Conservation (phyloP, 2,797 vertebrate species). For the Hybognathus amarus region DNA sequence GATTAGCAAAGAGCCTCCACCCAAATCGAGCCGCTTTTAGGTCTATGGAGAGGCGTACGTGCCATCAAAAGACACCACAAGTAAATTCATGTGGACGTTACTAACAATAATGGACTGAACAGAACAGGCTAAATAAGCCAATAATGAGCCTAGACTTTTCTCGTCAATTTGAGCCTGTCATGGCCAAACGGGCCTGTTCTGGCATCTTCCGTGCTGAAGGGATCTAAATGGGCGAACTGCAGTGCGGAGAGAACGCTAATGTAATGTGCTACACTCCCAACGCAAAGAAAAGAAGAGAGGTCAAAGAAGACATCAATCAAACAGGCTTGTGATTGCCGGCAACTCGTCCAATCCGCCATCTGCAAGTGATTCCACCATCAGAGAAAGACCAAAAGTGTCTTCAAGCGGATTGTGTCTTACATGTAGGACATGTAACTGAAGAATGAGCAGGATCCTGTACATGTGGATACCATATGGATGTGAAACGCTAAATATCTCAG, state of each 20-base stretch:
- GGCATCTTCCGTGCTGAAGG: constrained; percentile 25
- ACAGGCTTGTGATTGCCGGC: constrained; percentile 31
- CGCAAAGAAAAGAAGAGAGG: constrained; percentile 36
- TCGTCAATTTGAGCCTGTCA: constrained; percentile 46
- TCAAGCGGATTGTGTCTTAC: constrained; percentile 52
- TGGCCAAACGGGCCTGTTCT: constrained; percentile 31
- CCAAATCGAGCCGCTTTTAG: constrained; percentile 8
- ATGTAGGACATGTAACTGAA: constrained; percentile 44
- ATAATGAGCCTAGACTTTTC: constrained; percentile 49
- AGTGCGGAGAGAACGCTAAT: constrained; percentile 39
- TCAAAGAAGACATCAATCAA: constrained; percentile 59
- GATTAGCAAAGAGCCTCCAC: constrained; percentile 10
- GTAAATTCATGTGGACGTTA: constrained; percentile 46
- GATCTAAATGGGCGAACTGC: constrained; percentile 38
- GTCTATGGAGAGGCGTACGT: constrained; percentile 1
- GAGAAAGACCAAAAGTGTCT: constrained; percentile 47
- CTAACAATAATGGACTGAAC: constrained; percentile 44
- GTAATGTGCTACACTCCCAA: constrained; percentile 46
- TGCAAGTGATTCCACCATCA: constrained; percentile 53
- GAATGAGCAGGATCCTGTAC: constrained; percentile 29
- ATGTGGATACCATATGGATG: constrained; percentile 52
- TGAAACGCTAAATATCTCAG: constrained; percentile 9
- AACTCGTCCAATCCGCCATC: constrained; percentile 52
- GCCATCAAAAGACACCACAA: constrained; percentile 48
- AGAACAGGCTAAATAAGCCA: constrained; percentile 49